phyloP scores from a whole-genome alignment of 1,140 invertebrate species.

The Aphelinus certus region DNA sequence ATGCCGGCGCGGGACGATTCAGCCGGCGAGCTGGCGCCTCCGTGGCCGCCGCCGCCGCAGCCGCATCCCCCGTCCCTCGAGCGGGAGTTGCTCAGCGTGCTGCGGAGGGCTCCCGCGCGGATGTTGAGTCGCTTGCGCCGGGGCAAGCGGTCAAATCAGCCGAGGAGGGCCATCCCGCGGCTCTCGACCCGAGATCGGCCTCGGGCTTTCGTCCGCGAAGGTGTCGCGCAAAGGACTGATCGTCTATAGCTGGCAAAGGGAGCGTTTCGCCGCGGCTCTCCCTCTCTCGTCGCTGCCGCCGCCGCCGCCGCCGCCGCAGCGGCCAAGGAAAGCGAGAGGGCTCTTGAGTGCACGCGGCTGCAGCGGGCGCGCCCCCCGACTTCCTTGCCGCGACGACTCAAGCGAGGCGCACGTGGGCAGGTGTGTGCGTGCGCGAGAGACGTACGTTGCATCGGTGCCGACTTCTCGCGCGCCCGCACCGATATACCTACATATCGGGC shows the following conservation, averaged over 20 bases:
- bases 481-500: no score
- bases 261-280: neutral
- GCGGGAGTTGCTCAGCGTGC: no score
- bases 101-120: neutral
- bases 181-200: no score
- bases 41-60: no score
- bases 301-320: no score
- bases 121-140: slow-evolving; percentile 27
- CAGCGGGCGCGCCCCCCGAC: slow-evolving; percentile 18
- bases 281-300: no score
- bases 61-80: no score
- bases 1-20: slow-evolving; percentile 38
- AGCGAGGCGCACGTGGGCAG: slow-evolving; percentile 17
- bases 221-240: slow-evolving; percentile 37
- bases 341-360: neutral
- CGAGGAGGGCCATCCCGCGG: no score
- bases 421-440: slow-evolving; percentile 1
- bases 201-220: neutral
- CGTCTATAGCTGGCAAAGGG: slow-evolving; percentile 5
- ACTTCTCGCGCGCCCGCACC: no score
- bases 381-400: slow-evolving; percentile 20
- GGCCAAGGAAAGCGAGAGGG: neutral
- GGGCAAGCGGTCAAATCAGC: slow-evolving; percentile 27
- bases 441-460: slow-evolving; percentile 3
- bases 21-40: neutral